Evolutionary conservation across 2,888 invertebrate species (phyloP), one percentile per base, ranked within the genome.

Genomic region (Strigamia transsilvanica): DNA sequence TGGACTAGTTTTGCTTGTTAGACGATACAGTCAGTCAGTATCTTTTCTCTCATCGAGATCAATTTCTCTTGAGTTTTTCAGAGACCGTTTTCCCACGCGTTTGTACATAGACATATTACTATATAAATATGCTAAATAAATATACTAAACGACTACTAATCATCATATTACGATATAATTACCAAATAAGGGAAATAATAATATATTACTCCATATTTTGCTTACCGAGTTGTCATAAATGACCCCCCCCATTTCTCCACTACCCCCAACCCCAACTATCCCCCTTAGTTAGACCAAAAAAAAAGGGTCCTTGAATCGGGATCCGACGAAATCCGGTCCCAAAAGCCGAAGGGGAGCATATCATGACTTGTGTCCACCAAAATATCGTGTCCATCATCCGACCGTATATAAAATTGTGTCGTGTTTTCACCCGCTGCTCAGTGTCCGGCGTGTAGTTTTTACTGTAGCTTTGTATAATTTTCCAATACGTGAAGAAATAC

Each of bases 351-450:
- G 46, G 21, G 73, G 73, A 73, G 73, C 73, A 73, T 73, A 73
- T 73, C 73, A 73, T 32, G 32, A 32, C 32, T 23, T 73, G 73
- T 73, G 73, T 73, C 73, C 73, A 73, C 73, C 23, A 27, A 27
- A n/a, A 3, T 56, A 56, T 32, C 73, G 73, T 18, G 61, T 61
- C 61, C 61, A 21, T 61, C 61, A 61, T 21, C 18, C 21, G 61
- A 61, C 61, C 61, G 61, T 38, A 38, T 38, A 10, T 5, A 46
- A 42, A 46, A 46, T 61, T 61, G 12, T 73, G 73, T 73, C 73
- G 73, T 73, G 73, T 73, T 73, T 73, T 73, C 73, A 73, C 73
- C 73, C 32, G 73, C 73, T 73, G 73, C 73, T 73, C 73, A 73
- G 73, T 73, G 73, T 73, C 73, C 73, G 73, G 73, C 73, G 73